phyloP scores from a whole-genome alignment of 2,113 vertebrate genomes.

The Parus major region DNA sequence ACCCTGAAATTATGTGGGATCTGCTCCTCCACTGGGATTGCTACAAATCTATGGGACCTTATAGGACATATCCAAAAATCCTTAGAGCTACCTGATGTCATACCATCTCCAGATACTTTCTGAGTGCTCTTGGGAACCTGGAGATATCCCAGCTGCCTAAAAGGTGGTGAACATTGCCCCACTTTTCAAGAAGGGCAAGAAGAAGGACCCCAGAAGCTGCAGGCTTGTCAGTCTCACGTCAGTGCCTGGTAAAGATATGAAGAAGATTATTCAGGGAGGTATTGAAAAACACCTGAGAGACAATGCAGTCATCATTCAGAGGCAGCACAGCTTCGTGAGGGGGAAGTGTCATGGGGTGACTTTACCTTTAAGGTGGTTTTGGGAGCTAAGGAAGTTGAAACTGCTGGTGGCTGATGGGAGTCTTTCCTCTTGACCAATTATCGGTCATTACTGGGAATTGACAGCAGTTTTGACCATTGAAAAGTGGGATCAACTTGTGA shows the following conservation, averaged over 20 bases:
- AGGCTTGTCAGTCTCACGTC: background rate
- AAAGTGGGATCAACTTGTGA: too few relatives aligned
- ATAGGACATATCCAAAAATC: background rate
- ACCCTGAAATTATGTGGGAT: background rate
- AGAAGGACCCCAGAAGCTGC: background rate
- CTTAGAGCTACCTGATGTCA: background rate
- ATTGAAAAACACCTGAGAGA: background rate
- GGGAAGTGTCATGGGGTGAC: too few relatives aligned
- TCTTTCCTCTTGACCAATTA: too few relatives aligned
- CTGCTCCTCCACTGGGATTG: background rate
- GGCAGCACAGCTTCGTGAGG: background rate
- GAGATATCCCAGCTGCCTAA: background rate
- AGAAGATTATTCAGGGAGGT: background rate
- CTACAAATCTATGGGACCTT: background rate
- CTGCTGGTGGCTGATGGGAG: too few relatives aligned
- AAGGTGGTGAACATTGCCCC: background rate
- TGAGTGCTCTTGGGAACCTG: background rate
- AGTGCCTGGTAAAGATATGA: background rate
- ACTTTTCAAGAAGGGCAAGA: background rate
- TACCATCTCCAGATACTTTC: background rate
- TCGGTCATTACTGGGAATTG: too few relatives aligned
- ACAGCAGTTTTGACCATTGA: too few relatives aligned
- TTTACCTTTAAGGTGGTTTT: too few relatives aligned
- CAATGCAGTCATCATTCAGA: background rate
- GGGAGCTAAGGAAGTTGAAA: too few relatives aligned